Evolutionary conservation across 2,797 vertebrate genomes (phyloP).

Genomic region (Labroides dimidiatus): DNA sequence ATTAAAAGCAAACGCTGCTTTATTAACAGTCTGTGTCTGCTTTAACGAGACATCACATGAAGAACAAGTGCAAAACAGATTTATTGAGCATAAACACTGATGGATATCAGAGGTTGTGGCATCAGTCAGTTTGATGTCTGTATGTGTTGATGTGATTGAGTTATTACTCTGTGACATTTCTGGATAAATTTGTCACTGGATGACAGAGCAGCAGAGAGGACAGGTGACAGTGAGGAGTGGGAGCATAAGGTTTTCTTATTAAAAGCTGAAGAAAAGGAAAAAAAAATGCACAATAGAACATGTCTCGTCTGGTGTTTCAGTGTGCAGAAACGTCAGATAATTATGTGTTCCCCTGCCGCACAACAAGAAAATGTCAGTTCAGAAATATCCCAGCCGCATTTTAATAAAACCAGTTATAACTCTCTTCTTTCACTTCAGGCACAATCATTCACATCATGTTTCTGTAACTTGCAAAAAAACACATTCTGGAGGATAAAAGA

Average conservation of each 20-base stretch:
- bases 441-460: constrained; percentile 5
- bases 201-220: background rate
- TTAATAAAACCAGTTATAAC: background rate
- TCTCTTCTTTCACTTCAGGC: constrained; percentile 6
- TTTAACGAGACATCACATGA: background rate
- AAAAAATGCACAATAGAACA: background rate
- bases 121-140: background rate
- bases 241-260: background rate
- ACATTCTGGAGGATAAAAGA: constrained; percentile 12
- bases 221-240: background rate
- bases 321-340: background rate
- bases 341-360: background rate
- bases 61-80: background rate
- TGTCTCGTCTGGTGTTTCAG: background rate
- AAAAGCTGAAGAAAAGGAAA: no score
- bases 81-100: background rate
- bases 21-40: background rate
- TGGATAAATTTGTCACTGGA: background rate
- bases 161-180: background rate
- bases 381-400: background rate
- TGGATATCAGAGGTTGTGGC: background rate
- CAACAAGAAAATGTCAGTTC: background rate
- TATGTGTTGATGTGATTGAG: background rate
- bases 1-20: background rate
- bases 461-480: constrained; percentile 17